These are phyloP conservation scores for Malthinus seriepunctatus DNA, from an alignment of 2,888 invertebrate genomes.

Conservation along the genomic window DNA sequence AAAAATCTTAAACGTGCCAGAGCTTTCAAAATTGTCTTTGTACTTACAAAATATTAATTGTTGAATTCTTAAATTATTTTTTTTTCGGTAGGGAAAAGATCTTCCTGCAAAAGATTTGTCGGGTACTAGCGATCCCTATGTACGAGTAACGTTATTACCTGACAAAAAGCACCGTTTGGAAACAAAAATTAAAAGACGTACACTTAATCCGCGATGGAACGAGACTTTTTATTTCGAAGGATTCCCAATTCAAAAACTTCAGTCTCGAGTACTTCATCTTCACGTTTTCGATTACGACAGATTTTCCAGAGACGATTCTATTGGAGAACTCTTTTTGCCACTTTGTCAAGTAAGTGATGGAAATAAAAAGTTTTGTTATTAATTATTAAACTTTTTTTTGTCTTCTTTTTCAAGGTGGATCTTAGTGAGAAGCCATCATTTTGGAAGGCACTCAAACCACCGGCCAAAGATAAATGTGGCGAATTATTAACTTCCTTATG, in stretches of 20 bases:
- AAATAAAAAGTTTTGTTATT: constrained; percentile 4
- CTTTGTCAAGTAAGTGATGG: constrained; percentile 76
- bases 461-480: constrained; percentile 91
- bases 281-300: constrained; percentile 95
- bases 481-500: constrained; percentile 90
- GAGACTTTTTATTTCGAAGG: constrained; percentile 95
- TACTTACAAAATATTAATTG: no score
- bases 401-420: constrained; percentile 69
- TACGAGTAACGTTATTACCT: constrained; percentile 84
- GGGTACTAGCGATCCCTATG: constrained; percentile 91
- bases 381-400: background rate
- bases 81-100: constrained; percentile 76
- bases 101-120: constrained; percentile 92
- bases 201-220: constrained; percentile 91
- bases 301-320: constrained; percentile 92
- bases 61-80: background rate
- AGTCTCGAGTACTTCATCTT: constrained; percentile 87
- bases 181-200: constrained; percentile 89
- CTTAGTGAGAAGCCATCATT: constrained; percentile 92
- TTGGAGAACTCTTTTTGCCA: constrained; percentile 90
- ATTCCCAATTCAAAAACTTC: constrained; percentile 90
- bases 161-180: constrained; percentile 92
- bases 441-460: constrained; percentile 91
- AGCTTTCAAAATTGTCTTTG: background rate
- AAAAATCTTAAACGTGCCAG: no score